Evolutionary conservation across 2,888 invertebrate genomes (phyloP), one percentile per base, ranked within the genome.

Genomic region (Volucella zonaria): DNA sequence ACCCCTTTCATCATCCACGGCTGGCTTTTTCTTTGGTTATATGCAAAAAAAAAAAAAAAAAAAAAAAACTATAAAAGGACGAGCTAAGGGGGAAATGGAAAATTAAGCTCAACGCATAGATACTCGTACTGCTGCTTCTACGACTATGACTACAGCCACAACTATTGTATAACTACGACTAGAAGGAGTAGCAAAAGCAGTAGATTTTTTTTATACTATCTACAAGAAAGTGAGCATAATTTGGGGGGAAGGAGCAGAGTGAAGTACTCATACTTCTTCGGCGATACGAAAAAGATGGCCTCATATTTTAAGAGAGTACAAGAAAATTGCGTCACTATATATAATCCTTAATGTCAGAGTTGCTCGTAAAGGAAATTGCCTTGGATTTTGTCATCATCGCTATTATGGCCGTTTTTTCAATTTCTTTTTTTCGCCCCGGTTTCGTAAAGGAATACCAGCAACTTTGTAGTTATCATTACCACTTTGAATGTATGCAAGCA

Each of bases 311-410:
- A 66, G 82, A 70, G 61, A 58, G 64, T 79, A 74, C 54, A 70
- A 43, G 79, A 70, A 75, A 75, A 83, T 59, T 74, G 70, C 67
- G 83, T 66, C 66, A 54, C 75, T 74, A 68, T 42, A 82, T 58
- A 49, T 75, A 83, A 83, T 83, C 70, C 75, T 78, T 74, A 68
- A 52, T 64, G 54, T 61, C 31, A 52, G 45, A 68, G 14, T 61
- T 51, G 76, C 43, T 80, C 83, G 75, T 83, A 80, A 83, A 10
- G 49, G 66, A 61, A 59, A 49, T 42, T 59, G 45, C 47, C 64
- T 58, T 49, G 43, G 51, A 31, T 42, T 15, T 52, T 52, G 52
- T 45, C 52, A 31, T 59, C 73, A 10, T 45, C 61, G 3, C 23
- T 43, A 10, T 67, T 49, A 75, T 51, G 64, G 42, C 42, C n/a